A percentile compares a stretch with the other conserved stretches of the same genome.
Evolutionary conservation across 2,888 invertebrate species (phyloP).

Genomic region (Thymelicus sylvestris): DNA sequence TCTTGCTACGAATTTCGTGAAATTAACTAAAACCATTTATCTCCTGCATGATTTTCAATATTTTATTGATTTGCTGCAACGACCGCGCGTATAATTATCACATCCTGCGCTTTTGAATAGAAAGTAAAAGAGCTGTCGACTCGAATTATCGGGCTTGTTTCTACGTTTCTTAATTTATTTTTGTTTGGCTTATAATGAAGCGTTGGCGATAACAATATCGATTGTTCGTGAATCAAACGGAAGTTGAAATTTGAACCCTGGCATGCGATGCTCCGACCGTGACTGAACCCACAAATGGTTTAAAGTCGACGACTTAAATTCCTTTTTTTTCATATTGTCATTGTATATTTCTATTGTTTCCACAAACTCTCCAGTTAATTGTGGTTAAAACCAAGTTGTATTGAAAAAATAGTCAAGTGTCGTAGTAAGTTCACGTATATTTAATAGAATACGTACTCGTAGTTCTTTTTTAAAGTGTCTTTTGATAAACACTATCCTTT

Average conservation of each 20-base stretch:
- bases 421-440: neutral
- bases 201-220: slow-evolving; percentile 75
- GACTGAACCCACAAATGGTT: slow-evolving; percentile 69
- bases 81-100: slow-evolving; percentile 37
- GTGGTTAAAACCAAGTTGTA: slow-evolving; percentile 26
- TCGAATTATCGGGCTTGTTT: slow-evolving; percentile 34
- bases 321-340: slow-evolving; percentile 37
- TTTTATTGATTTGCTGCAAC: slow-evolving; percentile 36
- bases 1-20: slow-evolving; percentile 69
- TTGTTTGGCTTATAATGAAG: slow-evolving; percentile 73
- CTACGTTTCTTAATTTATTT: slow-evolving; percentile 57
- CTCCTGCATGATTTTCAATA: slow-evolving; percentile 71
- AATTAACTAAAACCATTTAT: slow-evolving; percentile 78
- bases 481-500: slow-evolving; percentile 1
- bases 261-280: slow-evolving; percentile 72
- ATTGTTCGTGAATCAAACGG: slow-evolving; percentile 76
- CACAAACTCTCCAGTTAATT: slow-evolving; percentile 28
- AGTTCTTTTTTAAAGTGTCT: neutral
- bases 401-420: slow-evolving; percentile 12
- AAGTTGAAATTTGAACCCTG: slow-evolving; percentile 78
- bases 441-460: neutral
- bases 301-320: slow-evolving; percentile 36
- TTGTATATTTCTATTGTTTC: slow-evolving; percentile 37
- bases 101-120: slow-evolving; percentile 35
- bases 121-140: slow-evolving; percentile 33